Conservation (phyloP, 2,113 vertebrate species). For the Rhinolophus ferrumequinum region DNA sequence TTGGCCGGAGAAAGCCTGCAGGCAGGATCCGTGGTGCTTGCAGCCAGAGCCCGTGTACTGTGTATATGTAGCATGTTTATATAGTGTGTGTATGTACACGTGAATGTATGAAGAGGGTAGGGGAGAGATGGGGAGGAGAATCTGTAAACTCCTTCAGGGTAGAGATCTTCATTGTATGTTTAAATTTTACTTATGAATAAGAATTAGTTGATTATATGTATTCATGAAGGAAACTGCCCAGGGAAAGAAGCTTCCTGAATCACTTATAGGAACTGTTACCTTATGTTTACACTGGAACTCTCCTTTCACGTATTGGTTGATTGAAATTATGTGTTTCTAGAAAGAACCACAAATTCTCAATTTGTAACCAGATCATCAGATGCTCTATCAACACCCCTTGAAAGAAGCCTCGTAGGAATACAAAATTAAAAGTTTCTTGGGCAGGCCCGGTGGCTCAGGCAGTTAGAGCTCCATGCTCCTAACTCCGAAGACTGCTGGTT, state of each 20-base stretch:
- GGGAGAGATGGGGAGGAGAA: too few relatives aligned
- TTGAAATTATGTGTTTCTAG: conserved; percentile 20
- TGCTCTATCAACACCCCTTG: not conserved
- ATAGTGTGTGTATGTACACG: not conserved
- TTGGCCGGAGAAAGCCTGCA: not conserved
- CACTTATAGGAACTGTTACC: not conserved
- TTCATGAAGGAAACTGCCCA: conserved; percentile 4
- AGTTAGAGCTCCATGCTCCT: too few relatives aligned
- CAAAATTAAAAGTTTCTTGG: conserved; percentile 29
- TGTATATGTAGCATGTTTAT: not conserved
- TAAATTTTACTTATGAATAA: not conserved
- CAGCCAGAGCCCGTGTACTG: not conserved
- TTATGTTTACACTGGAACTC: not conserved
- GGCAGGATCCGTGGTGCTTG: not conserved
- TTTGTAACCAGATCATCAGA: conserved; percentile 43
- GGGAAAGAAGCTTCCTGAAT: conserved; percentile 10
- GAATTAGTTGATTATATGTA: not conserved
- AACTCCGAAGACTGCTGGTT: too few relatives aligned
- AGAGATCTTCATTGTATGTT: conserved; percentile 4
- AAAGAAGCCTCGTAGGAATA: conserved; percentile 52
- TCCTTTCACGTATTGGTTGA: not conserved
- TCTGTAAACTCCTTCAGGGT: not conserved
- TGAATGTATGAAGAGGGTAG: not conserved
- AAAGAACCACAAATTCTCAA: not conserved
- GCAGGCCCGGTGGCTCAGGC: too few relatives aligned